phyloP scores from a whole-genome alignment of 2,888 invertebrate genomes.

The Mechanitis messenoides region DNA sequence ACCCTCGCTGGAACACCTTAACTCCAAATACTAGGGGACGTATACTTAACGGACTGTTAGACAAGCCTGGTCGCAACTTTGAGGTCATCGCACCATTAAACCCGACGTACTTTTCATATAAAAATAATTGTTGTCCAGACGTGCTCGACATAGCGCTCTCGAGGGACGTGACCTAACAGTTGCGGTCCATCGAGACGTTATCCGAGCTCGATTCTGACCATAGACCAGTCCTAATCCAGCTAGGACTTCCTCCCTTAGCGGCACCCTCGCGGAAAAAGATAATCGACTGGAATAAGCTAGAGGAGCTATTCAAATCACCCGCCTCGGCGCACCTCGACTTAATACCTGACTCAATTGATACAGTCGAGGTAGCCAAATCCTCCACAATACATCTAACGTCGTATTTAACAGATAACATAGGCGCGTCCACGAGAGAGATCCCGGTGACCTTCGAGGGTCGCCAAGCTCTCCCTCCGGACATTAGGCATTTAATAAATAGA shows the following conservation, averaged over 20 bases:
- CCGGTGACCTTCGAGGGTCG: neutral
- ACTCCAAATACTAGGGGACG: too few relatives aligned
- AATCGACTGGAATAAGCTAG: too few relatives aligned
- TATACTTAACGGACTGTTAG: too few relatives aligned
- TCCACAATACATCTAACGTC: neutral
- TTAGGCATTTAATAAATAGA: neutral
- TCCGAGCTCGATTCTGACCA: slow-evolving; percentile 12
- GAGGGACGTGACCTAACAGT: slow-evolving; percentile 5
- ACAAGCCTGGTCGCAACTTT: too few relatives aligned
- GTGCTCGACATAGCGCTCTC: slow-evolving; percentile 8
- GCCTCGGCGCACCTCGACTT: too few relatives aligned
- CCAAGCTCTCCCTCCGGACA: neutral
- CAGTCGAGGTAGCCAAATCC: neutral
- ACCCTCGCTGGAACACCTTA: too few relatives aligned
- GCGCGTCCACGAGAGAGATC: neutral
- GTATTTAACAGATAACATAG: neutral
- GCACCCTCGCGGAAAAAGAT: too few relatives aligned
- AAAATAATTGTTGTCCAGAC: neutral
- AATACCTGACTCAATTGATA: neutral
- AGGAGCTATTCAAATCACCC: too few relatives aligned
- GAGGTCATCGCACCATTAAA: too few relatives aligned
- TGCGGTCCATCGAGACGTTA: slow-evolving; percentile 8
- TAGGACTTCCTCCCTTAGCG: too few relatives aligned
- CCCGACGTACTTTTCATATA: too few relatives aligned
- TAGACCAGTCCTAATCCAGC: slow-evolving; percentile 5